Base-by-base conservation (phyloP, 2,797 vertebrate genomes). In the Cetoscarus ocellatus region DNA sequence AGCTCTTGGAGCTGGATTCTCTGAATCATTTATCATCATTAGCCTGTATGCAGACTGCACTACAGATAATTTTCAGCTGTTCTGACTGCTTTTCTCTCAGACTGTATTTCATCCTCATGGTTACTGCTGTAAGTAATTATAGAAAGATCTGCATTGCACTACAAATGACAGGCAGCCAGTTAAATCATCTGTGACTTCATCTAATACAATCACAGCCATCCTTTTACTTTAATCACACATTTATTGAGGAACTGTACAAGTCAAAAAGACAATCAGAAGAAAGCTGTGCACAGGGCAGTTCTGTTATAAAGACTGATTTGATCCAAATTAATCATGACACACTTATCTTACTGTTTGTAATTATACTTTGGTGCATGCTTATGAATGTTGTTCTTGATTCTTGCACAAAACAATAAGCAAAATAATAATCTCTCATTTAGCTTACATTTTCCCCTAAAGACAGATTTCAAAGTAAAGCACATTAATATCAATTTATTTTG, bases 1-100 rank as follows among this genome's bases (percentile, higher is more conserved):
- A 70, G 36, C 66, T 62, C 57, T 61, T 49, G 68, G 50, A 70
- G 47, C 19, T 50, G 55, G 5, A 68, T 72, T 79, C 19, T 10
- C 18, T 50, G 47, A 71, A 49, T 67, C 70, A 79, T 81, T 74
- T 67, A 67, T 80, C 59, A 83, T 75, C 68, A 74, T 85, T 71
- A 79, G 51, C 48, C 64, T 57, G 68, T 44, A 62, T 66, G 61
- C 61, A 67, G 50, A 62, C 53, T 40, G 57, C 54, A 55, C 12
- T 55, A 57, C 14, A 59, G 36, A 34, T 52, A 52, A 60, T 55
- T 15, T 67, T 49, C 60, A 54, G 27, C 49, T 27, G 27, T 27
- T 45, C 27, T 27, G 14, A 38, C 50, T 77, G 12, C 36, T 18
- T 62, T 67, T 82, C 40, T 57, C 59, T 53, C 14, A 61, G 11